Percentiles rank a stretch among this genome's conserved stretches.
Conservation (phyloP, 2,888 invertebrate genomes). For the Chrysotoxum bicinctum region DNA sequence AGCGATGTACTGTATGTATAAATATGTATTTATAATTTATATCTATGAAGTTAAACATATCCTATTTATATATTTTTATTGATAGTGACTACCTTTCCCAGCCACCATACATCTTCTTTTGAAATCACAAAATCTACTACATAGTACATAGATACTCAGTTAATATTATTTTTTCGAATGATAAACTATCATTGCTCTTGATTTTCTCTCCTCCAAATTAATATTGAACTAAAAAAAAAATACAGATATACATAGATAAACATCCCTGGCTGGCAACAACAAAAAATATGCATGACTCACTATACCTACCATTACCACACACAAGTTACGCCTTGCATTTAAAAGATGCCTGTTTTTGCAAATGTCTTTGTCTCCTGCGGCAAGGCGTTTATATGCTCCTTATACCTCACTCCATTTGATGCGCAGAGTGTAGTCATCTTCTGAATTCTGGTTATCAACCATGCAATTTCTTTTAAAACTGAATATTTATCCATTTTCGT, state of each 20-base stretch:
- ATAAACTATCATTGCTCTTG: slow-evolving; percentile 51
- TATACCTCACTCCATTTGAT: slow-evolving; percentile 5
- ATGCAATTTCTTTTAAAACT: slow-evolving; percentile 66
- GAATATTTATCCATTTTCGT: slow-evolving; percentile 68
- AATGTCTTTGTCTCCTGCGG: slow-evolving; percentile 55
- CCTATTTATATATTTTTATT: too few relatives aligned
- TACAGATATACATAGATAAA: slow-evolving; percentile 15
- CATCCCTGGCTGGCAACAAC: slow-evolving; percentile 61
- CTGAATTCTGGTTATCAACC: slow-evolving; percentile 60
- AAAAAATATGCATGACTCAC: slow-evolving; percentile 57
- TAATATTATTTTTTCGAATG: slow-evolving; percentile 14
- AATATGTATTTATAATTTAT: too few relatives aligned
- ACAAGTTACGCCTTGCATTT: slow-evolving; percentile 60
- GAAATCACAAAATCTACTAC: not conserved
- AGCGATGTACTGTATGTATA: too few relatives aligned
- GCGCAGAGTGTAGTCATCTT: slow-evolving; percentile 60
- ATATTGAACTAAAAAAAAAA: not conserved
- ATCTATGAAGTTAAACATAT: too few relatives aligned
- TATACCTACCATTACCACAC: slow-evolving; percentile 52
- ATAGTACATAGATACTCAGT: not conserved
- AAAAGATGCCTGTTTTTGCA: slow-evolving; percentile 29
- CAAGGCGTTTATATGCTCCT: slow-evolving; percentile 12
- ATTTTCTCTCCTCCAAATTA: slow-evolving; percentile 6
- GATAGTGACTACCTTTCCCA: not conserved
- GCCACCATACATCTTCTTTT: not conserved